Evolutionary conservation across 2,797 vertebrate species (phyloP), one percentile per base, ranked within the genome.

Genomic region (Chelon labrosus): DNA sequence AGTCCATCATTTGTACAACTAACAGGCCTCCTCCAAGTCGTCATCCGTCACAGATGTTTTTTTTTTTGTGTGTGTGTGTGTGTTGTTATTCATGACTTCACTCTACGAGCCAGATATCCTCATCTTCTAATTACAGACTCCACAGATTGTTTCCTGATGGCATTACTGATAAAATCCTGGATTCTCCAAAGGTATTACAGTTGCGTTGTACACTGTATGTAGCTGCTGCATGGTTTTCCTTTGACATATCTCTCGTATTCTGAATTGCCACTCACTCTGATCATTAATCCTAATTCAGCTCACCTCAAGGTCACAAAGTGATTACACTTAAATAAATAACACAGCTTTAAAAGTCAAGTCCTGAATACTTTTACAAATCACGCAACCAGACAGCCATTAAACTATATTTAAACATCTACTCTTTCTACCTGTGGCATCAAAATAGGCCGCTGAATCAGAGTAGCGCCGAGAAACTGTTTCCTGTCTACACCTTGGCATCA

Each of bases 101-200:
- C 10, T 17, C 51, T 25, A 4, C 11, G 49, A 73, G n/a, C 44
- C 69, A 52, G 53, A 66, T 11, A 22, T 20, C 10, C 14, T 27
- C 14, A 51, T 61, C 20, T 16, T 63, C 53, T 62, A 37, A 64
- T 75, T 65, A 55, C 17, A 27, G 7, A 13, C 12, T 41, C 51
- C 2, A 16, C 20, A 62, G 37, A 72, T 72, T 25, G 14, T 38
- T 70, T 74, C 73, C 76, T 79, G 61, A 74, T 73, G 20, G 66
- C 14, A 67, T 49, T 17, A 55, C 39, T 41, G 52, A 65, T 74
- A 20, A 70, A 61, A 68, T 51, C 51, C 44, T 60, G 49, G 56
- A 9, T 62, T 49, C 6, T 19, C 54, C 22, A 58, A 38, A 53
- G 17, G 44, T 46, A 10, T 46, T 50, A 20, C n/a, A 42, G 1